A percentile compares a stretch with the other conserved stretches of the same genome.
phyloP scores from a whole-genome alignment of 2,113 vertebrate species.

The Callaeas wilsoni region DNA sequence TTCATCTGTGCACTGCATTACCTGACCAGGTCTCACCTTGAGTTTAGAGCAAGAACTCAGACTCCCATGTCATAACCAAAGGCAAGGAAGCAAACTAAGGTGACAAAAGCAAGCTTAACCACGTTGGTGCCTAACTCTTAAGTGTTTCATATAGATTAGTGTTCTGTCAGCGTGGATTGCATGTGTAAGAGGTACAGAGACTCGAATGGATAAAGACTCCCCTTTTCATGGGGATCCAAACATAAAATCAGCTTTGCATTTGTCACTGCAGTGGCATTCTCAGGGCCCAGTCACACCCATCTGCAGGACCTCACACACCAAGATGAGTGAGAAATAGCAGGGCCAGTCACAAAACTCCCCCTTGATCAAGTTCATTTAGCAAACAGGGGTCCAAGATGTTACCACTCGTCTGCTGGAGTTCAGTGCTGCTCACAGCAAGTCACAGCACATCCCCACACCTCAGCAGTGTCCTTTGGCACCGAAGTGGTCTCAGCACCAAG shows the following conservation, averaged over 20 bases:
- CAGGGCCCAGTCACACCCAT: background rate
- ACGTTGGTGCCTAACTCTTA: background rate
- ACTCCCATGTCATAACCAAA: background rate
- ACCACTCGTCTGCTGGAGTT: rapidly evolving
- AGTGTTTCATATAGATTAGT: background rate
- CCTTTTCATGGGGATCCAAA: background rate
- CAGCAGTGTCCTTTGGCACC: background rate
- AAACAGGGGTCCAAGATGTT: rapidly evolving
- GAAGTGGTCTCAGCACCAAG: background rate
- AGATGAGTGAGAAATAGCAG: rapidly evolving
- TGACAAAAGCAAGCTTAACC: background rate
- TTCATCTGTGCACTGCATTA: background rate
- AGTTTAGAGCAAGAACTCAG: background rate
- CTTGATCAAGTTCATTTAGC: too few species aligned
- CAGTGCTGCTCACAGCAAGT: background rate
- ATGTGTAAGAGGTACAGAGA: background rate
- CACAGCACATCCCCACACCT: background rate
- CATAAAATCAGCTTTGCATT: background rate
- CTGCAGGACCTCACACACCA: too few species aligned
- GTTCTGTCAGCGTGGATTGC: background rate
- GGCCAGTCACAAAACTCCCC: background rate
- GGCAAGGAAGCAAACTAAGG: background rate
- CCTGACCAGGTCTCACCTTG: background rate
- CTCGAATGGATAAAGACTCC: background rate
- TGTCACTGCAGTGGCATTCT: background rate